Evolutionary conservation across 37 sponge, comb jelly and placozoan genomes (phyloP).

Genomic region (Eunapius fragilis): DNA sequence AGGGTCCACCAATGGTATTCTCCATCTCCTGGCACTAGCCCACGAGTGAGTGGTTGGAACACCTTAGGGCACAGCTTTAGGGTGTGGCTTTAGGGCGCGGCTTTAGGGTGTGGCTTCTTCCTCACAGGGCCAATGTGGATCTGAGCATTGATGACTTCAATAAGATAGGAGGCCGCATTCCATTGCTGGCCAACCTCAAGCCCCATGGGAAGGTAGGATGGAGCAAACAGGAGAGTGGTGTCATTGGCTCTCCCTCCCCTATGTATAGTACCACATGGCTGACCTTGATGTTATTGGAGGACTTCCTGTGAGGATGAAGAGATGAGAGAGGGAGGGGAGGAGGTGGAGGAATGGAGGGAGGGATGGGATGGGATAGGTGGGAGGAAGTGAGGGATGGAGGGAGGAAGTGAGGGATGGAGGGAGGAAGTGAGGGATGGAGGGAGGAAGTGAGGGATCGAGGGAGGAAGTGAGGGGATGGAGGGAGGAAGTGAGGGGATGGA

Average conservation of each 20-base stretch:
- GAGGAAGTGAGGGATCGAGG: no score
- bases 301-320: slow-evolving; percentile 41
- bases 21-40: slow-evolving; percentile 78
- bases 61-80: no score
- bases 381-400: not conserved
- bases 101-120: not conserved
- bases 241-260: not conserved
- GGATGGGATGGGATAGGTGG: not conserved
- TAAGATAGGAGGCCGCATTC: slow-evolving; percentile 57
- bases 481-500: not conserved
- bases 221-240: no score
- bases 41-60: slow-evolving; percentile 50
- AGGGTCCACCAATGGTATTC: slow-evolving; percentile 76
- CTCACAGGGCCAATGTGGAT: slow-evolving; percentile 60
- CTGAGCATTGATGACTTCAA: slow-evolving; percentile 74
- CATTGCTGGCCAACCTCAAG: slow-evolving; percentile 66
- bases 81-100: no score
- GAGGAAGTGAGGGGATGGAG: not conserved
- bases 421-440: not conserved
- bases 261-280: slow-evolving; percentile 76
- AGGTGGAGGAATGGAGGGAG: not conserved
- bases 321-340: not conserved
- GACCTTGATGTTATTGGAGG: slow-evolving; percentile 76
- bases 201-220: slow-evolving; percentile 77
- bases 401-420: not conserved